Conservation (phyloP, 53 echinoderm and acorn worm species). For the Pentamera pediparva region DNA sequence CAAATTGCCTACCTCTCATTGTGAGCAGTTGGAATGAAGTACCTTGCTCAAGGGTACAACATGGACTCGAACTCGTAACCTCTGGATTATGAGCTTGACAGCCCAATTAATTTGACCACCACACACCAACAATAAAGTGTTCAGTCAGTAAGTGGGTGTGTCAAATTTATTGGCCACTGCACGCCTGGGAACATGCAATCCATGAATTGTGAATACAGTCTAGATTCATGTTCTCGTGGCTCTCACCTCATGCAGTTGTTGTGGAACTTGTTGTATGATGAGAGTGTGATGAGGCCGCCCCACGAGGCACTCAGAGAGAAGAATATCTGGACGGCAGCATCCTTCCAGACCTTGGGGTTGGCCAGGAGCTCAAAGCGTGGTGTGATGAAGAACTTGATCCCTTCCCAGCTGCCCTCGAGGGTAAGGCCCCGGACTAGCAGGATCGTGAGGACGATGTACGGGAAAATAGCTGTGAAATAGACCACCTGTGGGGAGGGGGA, state of each 20-base stretch:
- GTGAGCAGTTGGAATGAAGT: no score
- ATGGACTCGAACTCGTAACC: no score
- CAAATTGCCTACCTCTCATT: no score
- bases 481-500: conserved; percentile 53
- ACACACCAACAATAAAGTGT: no score
- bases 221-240: no score
- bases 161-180: no score
- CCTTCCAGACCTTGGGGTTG: conserved; percentile 93
- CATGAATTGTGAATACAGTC: no score
- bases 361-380: conserved; percentile 65
- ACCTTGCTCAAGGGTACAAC: no score
- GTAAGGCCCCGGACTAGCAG: conserved; percentile 78
- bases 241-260: conserved; percentile 93
- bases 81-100: no score
- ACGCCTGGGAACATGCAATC: no score
- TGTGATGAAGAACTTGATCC: conserved; percentile 69
- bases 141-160: no score
- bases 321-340: conserved; percentile 99
- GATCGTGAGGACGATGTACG: conserved; percentile 76
- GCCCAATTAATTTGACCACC: no score
- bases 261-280: conserved; percentile 87
- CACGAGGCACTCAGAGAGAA: conserved; percentile 94
- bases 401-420: conserved; percentile 58
- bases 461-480: conserved; percentile 92
- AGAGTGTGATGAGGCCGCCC: conserved; percentile 96